phyloP scores from a whole-genome alignment of 1,140 invertebrate genomes.

The Sinonovacula constricta region DNA sequence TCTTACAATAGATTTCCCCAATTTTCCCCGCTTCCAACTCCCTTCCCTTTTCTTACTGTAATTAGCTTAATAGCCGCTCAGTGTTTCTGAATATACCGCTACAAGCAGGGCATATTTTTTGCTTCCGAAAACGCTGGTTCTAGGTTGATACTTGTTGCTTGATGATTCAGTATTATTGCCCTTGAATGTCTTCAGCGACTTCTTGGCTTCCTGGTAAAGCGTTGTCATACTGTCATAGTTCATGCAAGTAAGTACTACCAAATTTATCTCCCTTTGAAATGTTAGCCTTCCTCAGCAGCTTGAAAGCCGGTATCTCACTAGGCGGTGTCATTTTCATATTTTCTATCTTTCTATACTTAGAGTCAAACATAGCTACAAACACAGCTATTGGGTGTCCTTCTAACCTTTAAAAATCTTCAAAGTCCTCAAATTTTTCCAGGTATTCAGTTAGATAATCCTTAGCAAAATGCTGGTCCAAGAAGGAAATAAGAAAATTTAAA shows the following conservation, averaged over 20 bases:
- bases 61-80: conserved; percentile 4
- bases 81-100: neutral
- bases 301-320: neutral
- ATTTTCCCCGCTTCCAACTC: conserved; percentile 14
- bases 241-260: neutral
- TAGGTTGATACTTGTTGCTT: neutral
- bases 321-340: conserved; percentile 56
- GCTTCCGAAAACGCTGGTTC: neutral
- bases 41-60: conserved; percentile 19
- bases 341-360: conserved; percentile 55
- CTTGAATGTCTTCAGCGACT: too few relatives aligned
- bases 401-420: conserved; percentile 48
- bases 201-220: neutral
- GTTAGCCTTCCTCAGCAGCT: neutral
- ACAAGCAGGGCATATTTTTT: neutral
- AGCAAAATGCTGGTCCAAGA: conserved; percentile 53
- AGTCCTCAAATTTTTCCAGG: conserved; percentile 55
- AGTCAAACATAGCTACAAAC: conserved; percentile 39
- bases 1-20: conserved; percentile 6
- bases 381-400: conserved; percentile 14
- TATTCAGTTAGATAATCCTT: conserved; percentile 53
- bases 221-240: neutral
- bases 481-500: conserved; percentile 45
- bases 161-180: neutral
- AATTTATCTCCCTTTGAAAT: neutral